Evolutionary conservation across 2,797 vertebrate genomes (phyloP), one percentile per base, ranked within the genome.

Genomic region (Amniataba percoides): DNA sequence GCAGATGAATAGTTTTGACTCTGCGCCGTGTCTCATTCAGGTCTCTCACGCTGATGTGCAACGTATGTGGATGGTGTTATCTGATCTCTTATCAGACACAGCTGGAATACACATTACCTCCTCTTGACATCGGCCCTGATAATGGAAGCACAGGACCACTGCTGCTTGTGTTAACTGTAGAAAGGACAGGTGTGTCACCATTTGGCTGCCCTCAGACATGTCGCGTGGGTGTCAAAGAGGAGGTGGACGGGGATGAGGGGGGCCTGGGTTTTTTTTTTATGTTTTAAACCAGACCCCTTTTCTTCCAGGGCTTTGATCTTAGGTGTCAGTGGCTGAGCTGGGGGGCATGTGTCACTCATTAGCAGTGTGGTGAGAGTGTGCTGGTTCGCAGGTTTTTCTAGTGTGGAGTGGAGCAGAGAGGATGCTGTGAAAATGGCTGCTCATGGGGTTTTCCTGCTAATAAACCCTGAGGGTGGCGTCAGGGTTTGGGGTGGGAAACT

Each of bases 251-350:
- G 59, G 71, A 45, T 34, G 60, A 55, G 68, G 78, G 61, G 49
- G 69, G 76, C 45, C 9, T 67, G 78, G 68, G 27, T 27, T 27
- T 27, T 27, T 27, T 27, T 27, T 27, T 80, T 82, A 78, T 83
- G 66, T 79, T 71, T 27, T 74, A 69, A 84, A 88, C 64, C 72
- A 69, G 78, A 71, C 72, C 77, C 67, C 71, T 76, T 81, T 85
- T 89, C 89, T 91, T 90, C 80, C 77, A 87, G 76, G 82, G 68
- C 94, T 95, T 95, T 95, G 94, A 95, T 95, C 88, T 93, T 76
- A 89, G 92, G 93, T 94, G 94, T 87, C 84, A 89, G 90, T 27
- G 74, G 86, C 67, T 56, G 85, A 87, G 81, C 84, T 89, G 39
- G 70, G 82, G 90, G 87, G 77, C 86, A 88, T 93, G 86, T 92